phyloP scores from a whole-genome alignment of 2,113 vertebrate genomes.

The Crotalus viridis region DNA sequence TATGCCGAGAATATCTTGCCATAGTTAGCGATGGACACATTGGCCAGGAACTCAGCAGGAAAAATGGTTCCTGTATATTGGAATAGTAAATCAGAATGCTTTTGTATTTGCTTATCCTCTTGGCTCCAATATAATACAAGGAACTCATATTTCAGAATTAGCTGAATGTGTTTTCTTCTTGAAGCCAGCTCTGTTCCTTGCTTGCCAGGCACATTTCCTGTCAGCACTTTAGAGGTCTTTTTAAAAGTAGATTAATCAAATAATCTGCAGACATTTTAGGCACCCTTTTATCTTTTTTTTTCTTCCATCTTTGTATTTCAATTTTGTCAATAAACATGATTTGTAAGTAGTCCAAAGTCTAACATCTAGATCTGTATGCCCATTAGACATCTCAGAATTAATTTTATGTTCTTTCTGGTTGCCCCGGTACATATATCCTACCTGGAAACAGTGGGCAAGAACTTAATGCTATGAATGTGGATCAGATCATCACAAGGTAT shows the following conservation, averaged over 20 bases:
- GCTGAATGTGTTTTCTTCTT: slow-evolving; percentile 10
- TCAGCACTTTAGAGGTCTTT: background rate
- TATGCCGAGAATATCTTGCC: background rate
- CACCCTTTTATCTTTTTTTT: background rate
- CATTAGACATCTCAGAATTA: background rate
- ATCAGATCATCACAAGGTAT: background rate
- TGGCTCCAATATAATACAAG: slow-evolving; percentile 27
- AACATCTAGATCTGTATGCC: background rate
- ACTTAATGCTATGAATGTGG: background rate
- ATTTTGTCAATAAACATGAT: background rate
- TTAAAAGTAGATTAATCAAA: background rate
- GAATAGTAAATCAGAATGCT: slow-evolving; percentile 22
- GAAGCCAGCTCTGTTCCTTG: slow-evolving; percentile 45
- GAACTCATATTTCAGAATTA: slow-evolving; percentile 21
- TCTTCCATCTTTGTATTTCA: background rate
- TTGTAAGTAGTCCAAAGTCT: background rate
- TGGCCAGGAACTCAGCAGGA: slow-evolving; percentile 6
- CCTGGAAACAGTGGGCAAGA: background rate
- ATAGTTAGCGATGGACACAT: slow-evolving; percentile 19
- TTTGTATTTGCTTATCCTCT: slow-evolving; percentile 7
- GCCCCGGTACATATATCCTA: background rate
- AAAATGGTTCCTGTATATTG: background rate
- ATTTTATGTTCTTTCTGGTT: background rate
- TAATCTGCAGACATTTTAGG: background rate
- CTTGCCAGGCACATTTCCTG: slow-evolving; percentile 52